Evolutionary conservation across 2,888 invertebrate species (phyloP).

Genomic region (Apodemia zela): DNA sequence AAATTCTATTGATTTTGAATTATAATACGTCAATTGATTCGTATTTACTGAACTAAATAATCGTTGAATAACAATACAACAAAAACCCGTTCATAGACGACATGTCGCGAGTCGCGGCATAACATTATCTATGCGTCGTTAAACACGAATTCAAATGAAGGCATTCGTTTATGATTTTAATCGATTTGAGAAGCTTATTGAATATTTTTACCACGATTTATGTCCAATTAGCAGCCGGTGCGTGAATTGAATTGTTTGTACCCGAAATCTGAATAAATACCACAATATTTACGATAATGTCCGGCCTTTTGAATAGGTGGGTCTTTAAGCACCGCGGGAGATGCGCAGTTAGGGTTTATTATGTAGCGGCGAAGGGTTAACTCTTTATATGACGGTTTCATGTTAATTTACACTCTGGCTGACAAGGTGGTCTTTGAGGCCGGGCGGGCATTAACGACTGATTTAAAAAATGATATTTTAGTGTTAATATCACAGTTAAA

Average conservation of each 20-base stretch:
- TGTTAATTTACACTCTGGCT: conserved; percentile 47
- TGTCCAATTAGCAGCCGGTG: conserved; percentile 75
- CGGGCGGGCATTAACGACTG: conserved; percentile 37
- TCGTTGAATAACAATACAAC: conserved; percentile 39
- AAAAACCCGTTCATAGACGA: conserved; percentile 48
- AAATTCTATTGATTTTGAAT: conserved; percentile 15
- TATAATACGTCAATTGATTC: conserved; percentile 11
- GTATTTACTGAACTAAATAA: conserved; percentile 3
- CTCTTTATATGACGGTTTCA: conserved; percentile 70
- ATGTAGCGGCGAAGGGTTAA: conserved; percentile 70
- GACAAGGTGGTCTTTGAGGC: conserved; percentile 68
- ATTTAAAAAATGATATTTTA: conserved; percentile 68
- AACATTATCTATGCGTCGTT: conserved; percentile 61
- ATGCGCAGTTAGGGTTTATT: conserved; percentile 54
- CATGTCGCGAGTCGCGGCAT: conserved; percentile 58
- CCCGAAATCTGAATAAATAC: conserved; percentile 75
- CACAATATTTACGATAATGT: conserved; percentile 79
- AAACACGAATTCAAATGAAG: conserved; percentile 67
- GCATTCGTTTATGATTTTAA: conserved; percentile 68
- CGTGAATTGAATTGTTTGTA: conserved; percentile 79
- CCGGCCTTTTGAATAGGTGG: conserved; percentile 65
- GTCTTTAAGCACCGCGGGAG: conserved; percentile 59
- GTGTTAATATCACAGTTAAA: conserved; percentile 60
- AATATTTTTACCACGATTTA: conserved; percentile 75
- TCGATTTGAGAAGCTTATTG: conserved; percentile 73